phyloP scores from a whole-genome alignment of 2,888 invertebrate genomes.

The Sepioteuthis lessoniana region DNA sequence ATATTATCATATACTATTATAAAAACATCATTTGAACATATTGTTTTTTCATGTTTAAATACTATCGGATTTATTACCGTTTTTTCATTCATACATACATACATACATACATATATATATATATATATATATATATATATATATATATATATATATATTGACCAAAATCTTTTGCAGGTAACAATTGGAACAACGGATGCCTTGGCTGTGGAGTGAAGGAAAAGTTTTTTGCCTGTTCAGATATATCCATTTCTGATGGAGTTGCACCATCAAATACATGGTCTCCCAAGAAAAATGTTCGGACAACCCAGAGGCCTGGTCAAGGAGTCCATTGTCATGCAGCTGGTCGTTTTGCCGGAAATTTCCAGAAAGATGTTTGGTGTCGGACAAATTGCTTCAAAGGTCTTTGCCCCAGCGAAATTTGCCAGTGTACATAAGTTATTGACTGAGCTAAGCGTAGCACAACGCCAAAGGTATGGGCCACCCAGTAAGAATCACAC shows the following conservation, averaged over 20 bases:
- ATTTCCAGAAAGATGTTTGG: constrained; percentile 44
- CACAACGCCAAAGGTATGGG: too few species aligned
- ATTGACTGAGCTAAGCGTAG: too few species aligned
- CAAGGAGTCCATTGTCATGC: constrained; percentile 37
- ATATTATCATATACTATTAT: too few species aligned
- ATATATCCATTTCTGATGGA: constrained; percentile 47
- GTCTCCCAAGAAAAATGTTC: constrained; percentile 57
- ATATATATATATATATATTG: too few species aligned
- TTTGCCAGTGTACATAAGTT: background rate
- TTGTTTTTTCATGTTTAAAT: too few species aligned
- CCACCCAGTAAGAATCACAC: too few species aligned
- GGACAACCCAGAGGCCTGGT: background rate
- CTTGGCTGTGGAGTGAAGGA: constrained; percentile 48
- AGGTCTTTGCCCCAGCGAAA: background rate
- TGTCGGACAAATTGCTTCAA: background rate
- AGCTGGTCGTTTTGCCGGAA: background rate
- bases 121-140: too few species aligned
- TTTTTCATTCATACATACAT: too few species aligned
- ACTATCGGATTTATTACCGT: too few species aligned
- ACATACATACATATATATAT: too few species aligned
- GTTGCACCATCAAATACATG: background rate
- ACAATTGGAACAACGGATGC: constrained; percentile 49
- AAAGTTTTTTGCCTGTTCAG: constrained; percentile 50
- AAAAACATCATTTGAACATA: too few species aligned
- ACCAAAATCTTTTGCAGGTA: constrained; percentile 36